A percentile compares a stretch with the other conserved stretches of the same genome.
Evolutionary conservation across 2,797 vertebrate species (phyloP).

Genomic region (Lophius americanus): DNA sequence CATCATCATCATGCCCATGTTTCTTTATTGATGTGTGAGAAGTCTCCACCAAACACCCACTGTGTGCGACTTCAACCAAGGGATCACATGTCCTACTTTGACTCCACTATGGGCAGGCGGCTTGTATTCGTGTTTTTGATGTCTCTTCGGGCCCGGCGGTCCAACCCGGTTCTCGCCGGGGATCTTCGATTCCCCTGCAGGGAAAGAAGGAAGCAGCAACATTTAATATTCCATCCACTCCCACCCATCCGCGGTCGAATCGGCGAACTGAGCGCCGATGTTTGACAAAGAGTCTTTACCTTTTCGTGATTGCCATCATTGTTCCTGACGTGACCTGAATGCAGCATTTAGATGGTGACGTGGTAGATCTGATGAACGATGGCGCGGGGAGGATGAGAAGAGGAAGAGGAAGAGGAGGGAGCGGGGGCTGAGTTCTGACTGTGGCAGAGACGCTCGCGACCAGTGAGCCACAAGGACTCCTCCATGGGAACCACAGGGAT

Average conservation of each 20-base stretch:
- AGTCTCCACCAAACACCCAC: no score
- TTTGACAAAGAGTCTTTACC: fast-evolving
- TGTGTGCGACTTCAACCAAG: no score
- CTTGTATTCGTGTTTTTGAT: not conserved
- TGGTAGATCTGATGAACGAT: slow-evolving; percentile 43
- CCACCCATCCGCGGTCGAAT: no score
- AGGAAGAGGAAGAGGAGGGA: not conserved
- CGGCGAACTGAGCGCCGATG: no score
- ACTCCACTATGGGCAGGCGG: no score
- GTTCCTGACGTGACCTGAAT: not conserved
- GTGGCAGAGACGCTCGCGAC: slow-evolving; percentile 58
- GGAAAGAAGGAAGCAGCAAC: not conserved
- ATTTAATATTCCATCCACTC: no score
- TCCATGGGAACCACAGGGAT: slow-evolving; percentile 48
- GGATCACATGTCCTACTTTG: no score
- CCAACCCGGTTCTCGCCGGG: slow-evolving; percentile 32
- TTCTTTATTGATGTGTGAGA: no score
- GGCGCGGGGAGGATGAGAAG: slow-evolving; percentile 29
- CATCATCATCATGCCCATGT: no score
- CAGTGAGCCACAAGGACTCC: slow-evolving; percentile 56
- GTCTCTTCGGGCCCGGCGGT: slow-evolving; percentile 27
- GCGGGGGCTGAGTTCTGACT: slow-evolving; percentile 29
- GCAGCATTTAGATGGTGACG: slow-evolving; percentile 50
- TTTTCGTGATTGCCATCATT: not conserved
- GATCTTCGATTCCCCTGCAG: slow-evolving; percentile 63